These are phyloP conservation scores for Mustela nigripes DNA, from an alignment of 2,113 vertebrate species.

Conservation along the genomic window DNA sequence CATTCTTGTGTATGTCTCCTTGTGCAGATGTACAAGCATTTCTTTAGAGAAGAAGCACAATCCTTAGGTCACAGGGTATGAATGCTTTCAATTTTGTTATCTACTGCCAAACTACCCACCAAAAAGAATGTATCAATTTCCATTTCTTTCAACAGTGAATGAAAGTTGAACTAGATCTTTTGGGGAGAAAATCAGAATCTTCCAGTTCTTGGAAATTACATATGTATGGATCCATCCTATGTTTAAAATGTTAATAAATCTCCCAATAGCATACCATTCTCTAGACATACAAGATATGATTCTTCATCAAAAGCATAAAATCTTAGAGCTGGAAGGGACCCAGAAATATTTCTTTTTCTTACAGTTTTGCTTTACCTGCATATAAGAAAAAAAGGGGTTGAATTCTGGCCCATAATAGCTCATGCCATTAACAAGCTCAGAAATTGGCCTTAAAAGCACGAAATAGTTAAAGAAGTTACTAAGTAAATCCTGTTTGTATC, in stretches of 20 bases:
- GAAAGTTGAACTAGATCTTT: not conserved
- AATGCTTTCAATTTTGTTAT: not conserved
- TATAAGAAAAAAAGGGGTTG: slow-evolving; percentile 28
- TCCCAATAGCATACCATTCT: slow-evolving; percentile 43
- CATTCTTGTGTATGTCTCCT: slow-evolving; percentile 44
- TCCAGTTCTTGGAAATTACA: slow-evolving; percentile 39
- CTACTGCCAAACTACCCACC: slow-evolving; percentile 4
- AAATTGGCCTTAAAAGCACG: slow-evolving; percentile 65
- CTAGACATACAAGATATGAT: not conserved
- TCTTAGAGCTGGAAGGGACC: slow-evolving; percentile 35
- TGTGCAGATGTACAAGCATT: slow-evolving; percentile 23
- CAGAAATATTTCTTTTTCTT: slow-evolving; percentile 18
- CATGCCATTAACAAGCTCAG: slow-evolving; percentile 40
- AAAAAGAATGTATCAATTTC: not conserved
- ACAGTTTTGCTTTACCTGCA: slow-evolving; percentile 24
- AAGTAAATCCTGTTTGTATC: slow-evolving; percentile 67
- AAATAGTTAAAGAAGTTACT: slow-evolving; percentile 63
- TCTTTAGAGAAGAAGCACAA: slow-evolving; percentile 53
- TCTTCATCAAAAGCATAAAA: slow-evolving; percentile 45
- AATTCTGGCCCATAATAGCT: slow-evolving; percentile 57
- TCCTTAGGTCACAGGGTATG: not conserved
- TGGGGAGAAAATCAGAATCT: slow-evolving; percentile 2
- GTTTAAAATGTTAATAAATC: slow-evolving; percentile 58
- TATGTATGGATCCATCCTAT: slow-evolving; percentile 8
- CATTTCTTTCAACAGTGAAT: slow-evolving; percentile 41